phyloP scores from a whole-genome alignment of 1,140 invertebrate species.

The Scaptodrosophila lebanonensis region DNA sequence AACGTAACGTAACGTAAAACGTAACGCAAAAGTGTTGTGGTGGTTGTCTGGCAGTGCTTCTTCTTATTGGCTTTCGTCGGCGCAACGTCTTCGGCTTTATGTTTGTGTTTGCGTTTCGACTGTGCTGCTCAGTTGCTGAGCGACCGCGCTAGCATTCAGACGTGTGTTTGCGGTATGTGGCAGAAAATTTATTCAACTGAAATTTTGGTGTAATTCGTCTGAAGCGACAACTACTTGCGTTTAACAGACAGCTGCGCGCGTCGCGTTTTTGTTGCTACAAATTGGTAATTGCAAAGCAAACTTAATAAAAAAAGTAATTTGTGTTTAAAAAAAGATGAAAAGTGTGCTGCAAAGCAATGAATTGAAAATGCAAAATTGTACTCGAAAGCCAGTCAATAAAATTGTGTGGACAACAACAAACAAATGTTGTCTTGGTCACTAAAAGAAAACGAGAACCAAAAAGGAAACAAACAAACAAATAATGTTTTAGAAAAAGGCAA shows the following conservation, averaged over 20 bases:
- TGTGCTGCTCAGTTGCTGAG: constrained; percentile 49
- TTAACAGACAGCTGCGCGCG: constrained; percentile 60
- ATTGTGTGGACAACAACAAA: too few species aligned
- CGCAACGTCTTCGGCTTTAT: background rate
- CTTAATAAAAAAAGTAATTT: constrained; percentile 21
- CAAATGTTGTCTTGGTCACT: constrained; percentile 1
- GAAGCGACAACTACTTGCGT: constrained; percentile 1
- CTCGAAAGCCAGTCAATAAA: too few species aligned
- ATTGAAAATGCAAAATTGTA: too few species aligned
- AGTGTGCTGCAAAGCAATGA: too few species aligned
- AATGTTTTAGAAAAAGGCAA: constrained; percentile 10
- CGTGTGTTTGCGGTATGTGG: constrained; percentile 16
- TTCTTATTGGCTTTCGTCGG: constrained; percentile 21
- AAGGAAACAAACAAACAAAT: constrained; percentile 25
- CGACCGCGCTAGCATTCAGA: constrained; percentile 54
- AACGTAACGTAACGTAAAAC: constrained; percentile 31
- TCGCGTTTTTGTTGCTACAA: constrained; percentile 55
- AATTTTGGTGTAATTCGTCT: too few species aligned
- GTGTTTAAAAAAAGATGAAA: constrained; percentile 20
- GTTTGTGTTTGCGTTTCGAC: constrained; percentile 11
- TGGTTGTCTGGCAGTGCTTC: constrained; percentile 22
- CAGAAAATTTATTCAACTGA: too few species aligned
- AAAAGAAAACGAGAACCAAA: constrained; percentile 5
- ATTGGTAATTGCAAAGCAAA: constrained; percentile 48
- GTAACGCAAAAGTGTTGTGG: too few species aligned